A percentile compares a stretch with the other conserved stretches of the same genome.
Conservation (phyloP, 1,140 invertebrate genomes). For the Halesus radiatus region DNA sequence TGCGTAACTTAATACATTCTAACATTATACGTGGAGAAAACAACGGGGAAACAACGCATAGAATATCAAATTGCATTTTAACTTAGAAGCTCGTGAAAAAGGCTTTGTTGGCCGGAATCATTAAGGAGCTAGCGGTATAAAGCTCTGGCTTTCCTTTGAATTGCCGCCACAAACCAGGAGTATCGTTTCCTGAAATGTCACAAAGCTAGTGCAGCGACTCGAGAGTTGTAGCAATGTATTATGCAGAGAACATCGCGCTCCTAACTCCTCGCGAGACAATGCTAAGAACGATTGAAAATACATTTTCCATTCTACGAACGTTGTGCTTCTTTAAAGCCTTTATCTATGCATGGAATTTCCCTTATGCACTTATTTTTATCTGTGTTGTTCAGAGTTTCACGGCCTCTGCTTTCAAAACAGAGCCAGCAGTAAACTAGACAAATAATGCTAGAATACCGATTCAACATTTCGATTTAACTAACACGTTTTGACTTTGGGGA, state of each 20-base stretch:
- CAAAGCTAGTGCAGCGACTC: not conserved
- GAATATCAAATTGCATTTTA: conserved; percentile 31
- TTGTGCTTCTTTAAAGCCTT: no score
- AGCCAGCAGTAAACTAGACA: no score
- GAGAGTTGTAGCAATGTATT: conserved; percentile 6
- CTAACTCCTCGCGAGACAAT: not conserved
- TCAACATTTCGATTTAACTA: no score
- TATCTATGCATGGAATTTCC: no score
- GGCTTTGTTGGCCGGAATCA: conserved; percentile 20
- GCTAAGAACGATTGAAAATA: conserved; percentile 4
- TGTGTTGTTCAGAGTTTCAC: no score
- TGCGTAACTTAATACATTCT: not conserved
- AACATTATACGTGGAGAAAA: not conserved
- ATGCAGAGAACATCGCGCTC: not conserved
- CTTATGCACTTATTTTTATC: no score
- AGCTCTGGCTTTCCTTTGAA: conserved; percentile 16
- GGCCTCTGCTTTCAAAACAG: no score
- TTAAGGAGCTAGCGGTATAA: conserved; percentile 1
- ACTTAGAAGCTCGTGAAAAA: conserved; percentile 1
- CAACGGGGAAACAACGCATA: conserved; percentile 2
- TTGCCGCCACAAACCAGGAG: conserved; percentile 13
- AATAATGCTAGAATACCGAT: no score
- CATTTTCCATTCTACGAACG: not conserved
- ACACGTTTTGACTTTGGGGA: no score
- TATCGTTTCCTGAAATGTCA: conserved; percentile 30